These are phyloP conservation scores for Mesocricetus auratus DNA, from an alignment of 2,113 vertebrate species.

Conservation along the genomic window DNA sequence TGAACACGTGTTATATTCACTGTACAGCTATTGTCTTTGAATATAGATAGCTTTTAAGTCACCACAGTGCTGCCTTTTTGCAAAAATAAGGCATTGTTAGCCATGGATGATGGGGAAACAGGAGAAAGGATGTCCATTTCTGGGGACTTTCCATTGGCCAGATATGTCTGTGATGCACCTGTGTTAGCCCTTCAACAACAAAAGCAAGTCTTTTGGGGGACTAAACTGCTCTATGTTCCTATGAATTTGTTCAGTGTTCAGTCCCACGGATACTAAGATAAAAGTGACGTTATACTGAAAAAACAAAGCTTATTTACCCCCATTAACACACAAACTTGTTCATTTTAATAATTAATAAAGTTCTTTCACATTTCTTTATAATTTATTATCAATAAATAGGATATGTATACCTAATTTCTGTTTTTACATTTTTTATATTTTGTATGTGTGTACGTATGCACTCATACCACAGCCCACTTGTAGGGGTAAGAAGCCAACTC, in stretches of 20 bases:
- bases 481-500: not conserved
- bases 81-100: slow-evolving; percentile 14
- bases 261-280: not conserved
- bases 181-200: not conserved
- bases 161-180: not conserved
- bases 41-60: not conserved
- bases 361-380: not conserved
- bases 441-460: not conserved
- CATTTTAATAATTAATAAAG: not conserved
- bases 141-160: not conserved
- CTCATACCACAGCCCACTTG: not conserved
- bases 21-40: not conserved
- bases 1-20: not conserved
- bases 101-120: not conserved
- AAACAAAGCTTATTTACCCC: not conserved
- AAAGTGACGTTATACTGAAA: not conserved
- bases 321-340: not conserved
- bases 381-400: not conserved
- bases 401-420: not conserved
- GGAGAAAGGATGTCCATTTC: not conserved
- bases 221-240: not conserved
- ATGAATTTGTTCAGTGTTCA: not conserved
- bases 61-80: not conserved
- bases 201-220: not conserved
- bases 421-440: not conserved